phyloP scores from a whole-genome alignment of 2,797 vertebrate species.

The Cetoscarus ocellatus region DNA sequence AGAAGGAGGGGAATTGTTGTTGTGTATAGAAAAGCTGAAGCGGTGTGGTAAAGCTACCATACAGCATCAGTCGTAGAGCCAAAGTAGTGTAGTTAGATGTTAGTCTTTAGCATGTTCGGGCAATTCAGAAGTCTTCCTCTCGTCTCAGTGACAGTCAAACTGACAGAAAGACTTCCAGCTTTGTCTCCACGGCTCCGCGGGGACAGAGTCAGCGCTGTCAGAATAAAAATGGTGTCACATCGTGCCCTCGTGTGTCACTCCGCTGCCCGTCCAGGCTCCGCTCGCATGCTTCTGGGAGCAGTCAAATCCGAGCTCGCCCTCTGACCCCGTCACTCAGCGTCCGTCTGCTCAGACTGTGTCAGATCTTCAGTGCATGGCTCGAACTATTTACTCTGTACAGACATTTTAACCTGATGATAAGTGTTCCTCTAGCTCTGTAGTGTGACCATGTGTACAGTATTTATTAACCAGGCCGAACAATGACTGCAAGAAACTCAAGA shows the following conservation, averaged over 20 bases:
- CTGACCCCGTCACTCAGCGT: conserved; percentile 16
- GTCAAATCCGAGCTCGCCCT: conserved; percentile 30
- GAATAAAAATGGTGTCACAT: conserved; percentile 67
- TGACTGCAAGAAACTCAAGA: not conserved
- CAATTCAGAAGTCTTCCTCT: conserved; percentile 58
- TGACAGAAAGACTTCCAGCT: conserved; percentile 51
- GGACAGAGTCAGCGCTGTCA: conserved; percentile 51
- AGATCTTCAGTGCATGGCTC: conserved; percentile 61
- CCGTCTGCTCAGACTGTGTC: conserved; percentile 28
- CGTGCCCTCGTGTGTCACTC: conserved; percentile 59
- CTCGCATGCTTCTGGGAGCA: conserved; percentile 65
- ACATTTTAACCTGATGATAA: conserved; percentile 28
- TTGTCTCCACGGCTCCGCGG: conserved; percentile 46
- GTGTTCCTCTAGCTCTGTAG: conserved; percentile 47
- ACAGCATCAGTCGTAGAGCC: conserved; percentile 29
- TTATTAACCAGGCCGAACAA: conserved; percentile 65
- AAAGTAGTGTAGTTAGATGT: conserved; percentile 49
- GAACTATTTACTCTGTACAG: conserved; percentile 53
- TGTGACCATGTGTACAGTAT: conserved; percentile 72
- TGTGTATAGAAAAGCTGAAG: conserved; percentile 27
- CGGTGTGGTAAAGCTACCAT: conserved; percentile 25
- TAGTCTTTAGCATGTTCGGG: conserved; percentile 31
- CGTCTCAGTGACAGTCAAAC: conserved; percentile 57
- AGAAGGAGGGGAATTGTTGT: conserved; percentile 39
- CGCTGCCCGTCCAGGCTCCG: conserved; percentile 23